Base-by-base conservation (phyloP, 23 tunicate genomes). In the Styela plicata region DNA sequence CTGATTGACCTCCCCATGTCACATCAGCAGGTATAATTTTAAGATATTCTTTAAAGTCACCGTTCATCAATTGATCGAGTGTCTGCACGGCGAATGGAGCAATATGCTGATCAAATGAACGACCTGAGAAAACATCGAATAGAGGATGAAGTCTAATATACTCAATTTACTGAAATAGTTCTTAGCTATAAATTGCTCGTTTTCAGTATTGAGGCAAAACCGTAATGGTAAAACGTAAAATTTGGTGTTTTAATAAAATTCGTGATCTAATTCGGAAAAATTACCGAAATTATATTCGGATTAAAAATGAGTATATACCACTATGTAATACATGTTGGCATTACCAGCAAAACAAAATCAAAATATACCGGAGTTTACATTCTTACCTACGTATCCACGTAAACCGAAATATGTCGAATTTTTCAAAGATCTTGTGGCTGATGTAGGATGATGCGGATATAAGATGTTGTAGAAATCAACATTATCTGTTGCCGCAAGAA, bases 391-490 rank as follows among this genome's bases (percentile, higher is more conserved):
- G 27, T 76, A 7, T 25, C 37, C 81, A 36, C 44, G 22, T 67
- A 76, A 52, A 0, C 81, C 81, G 2, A n/a, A 76, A 24, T 76
- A 2, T 13, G 31, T 36, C 22, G 66, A 53, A 44, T 76, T 53
- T 53, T 53, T 76, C 64, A 57, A n/a, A 22, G 31, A 33, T 53
- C 44, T 76, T 17, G 27, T 22, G 2, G 74, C 2, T 30, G 86
- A 85, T 7, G 74, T 57, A 7, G 87, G 73, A 63, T 88, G 87
- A 84, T 93, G 98, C 27, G 98, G 98, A 31, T 66, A 71, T 22
- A 93, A 68, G 62, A 93, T 93, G 85, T 93, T 88, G 98, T 93
- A 93, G 86, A 93, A 93, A 77, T 93, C 94, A 31, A 93, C 98
- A 36, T 88, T 88, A 74, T 93, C 98, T 2, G 98, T 36, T 44